phyloP scores from a whole-genome alignment of 1,140 invertebrate genomes.

The Zophobas morio region DNA sequence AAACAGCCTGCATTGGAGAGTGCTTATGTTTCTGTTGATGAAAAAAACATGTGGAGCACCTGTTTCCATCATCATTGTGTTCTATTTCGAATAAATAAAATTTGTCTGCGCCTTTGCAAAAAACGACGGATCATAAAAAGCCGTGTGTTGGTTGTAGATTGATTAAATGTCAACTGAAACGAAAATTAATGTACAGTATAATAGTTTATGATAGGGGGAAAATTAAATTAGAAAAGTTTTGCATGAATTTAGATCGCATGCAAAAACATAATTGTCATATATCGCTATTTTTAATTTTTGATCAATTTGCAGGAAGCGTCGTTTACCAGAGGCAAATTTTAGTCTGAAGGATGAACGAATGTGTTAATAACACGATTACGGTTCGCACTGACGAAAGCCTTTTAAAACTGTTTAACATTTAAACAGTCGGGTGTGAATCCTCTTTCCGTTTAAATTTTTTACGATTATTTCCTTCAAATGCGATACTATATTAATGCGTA shows the following conservation, averaged over 20 bases:
- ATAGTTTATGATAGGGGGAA: constrained; percentile 29
- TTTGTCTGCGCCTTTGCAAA: constrained; percentile 6
- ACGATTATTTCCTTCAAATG: no score
- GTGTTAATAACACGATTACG: no score
- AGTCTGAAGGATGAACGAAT: no score
- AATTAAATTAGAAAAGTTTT: constrained; percentile 41
- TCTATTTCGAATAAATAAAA: no score
- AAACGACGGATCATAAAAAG: constrained; percentile 7
- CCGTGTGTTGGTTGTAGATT: constrained; percentile 21
- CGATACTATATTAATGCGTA: no score
- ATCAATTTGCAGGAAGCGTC: constrained; percentile 1
- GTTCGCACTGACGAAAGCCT: no score
- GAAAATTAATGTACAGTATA: constrained; percentile 35
- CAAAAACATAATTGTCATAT: constrained; percentile 24
- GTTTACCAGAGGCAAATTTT: no score
- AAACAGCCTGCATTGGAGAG: constrained; percentile 13
- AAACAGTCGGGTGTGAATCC: no score
- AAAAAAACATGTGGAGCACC: constrained; percentile 11
- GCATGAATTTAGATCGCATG: constrained; percentile 24
- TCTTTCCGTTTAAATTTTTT: no score
- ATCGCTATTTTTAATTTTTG: constrained; percentile 14
- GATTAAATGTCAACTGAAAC: constrained; percentile 39
- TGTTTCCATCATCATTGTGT: neutral
- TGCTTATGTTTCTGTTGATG: constrained; percentile 15
- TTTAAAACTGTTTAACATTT: no score